A percentile compares a stretch with the other conserved stretches of the same genome.
These are phyloP conservation scores for Ammodramus savannarum DNA, from an alignment of 2,113 vertebrate genomes.

Conservation along the genomic window DNA sequence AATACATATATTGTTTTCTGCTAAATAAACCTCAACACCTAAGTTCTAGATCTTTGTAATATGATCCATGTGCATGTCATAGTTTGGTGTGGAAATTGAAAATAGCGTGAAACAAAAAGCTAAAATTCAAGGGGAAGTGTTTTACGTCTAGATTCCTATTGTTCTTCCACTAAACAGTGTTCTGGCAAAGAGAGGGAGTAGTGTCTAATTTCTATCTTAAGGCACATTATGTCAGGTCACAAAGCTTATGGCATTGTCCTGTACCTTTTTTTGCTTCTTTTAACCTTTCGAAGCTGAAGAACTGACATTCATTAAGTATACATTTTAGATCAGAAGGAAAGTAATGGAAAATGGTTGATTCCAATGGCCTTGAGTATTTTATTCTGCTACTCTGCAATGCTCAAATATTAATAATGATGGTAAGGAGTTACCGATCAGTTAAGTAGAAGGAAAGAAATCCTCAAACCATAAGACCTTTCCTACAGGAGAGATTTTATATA, in stretches of 20 bases:
- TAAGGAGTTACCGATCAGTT: not conserved
- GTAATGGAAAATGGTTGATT: not conserved
- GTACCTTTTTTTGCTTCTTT: constrained; percentile 3
- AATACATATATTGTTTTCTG: not conserved
- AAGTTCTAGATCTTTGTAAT: not conserved
- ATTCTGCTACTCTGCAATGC: not conserved
- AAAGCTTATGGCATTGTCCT: not conserved
- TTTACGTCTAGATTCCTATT: not conserved
- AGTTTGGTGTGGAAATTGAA: not conserved
- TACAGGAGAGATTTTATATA: constrained; percentile 34
- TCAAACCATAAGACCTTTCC: constrained; percentile 14
- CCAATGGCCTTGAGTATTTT: constrained; percentile 19
- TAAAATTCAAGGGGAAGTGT: not conserved
- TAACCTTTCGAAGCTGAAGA: constrained; percentile 1
- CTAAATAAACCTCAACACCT: not conserved
- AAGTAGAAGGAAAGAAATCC: not conserved
- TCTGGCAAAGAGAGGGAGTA: not conserved
- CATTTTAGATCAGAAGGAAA: not conserved
- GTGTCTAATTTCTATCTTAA: not conserved
- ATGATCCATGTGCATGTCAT: not conserved
- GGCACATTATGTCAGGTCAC: not conserved
- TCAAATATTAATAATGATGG: not conserved
- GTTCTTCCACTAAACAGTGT: not conserved
- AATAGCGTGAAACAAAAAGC: not conserved
- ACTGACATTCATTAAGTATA: not conserved